Percentiles rank a stretch among this genome's conserved stretches.
Conservation (phyloP, 2,888 invertebrate genomes). For the Oithona nana region DNA sequence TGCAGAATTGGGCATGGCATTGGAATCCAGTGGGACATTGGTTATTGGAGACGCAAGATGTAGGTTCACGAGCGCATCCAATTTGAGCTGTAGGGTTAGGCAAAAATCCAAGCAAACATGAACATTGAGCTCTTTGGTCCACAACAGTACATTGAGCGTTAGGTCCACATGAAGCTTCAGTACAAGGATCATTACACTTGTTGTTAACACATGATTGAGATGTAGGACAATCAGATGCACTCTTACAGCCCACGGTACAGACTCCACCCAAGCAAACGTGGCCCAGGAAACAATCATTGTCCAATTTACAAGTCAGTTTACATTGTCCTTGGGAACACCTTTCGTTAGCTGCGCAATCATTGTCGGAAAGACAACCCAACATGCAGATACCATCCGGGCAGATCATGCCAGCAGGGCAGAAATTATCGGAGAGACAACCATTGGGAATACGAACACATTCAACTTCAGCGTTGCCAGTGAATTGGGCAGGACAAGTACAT, state of each 20-base stretch:
- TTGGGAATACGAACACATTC: constrained; percentile 50
- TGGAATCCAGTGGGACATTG: constrained; percentile 35
- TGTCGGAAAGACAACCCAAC: constrained; percentile 51
- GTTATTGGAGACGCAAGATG: constrained; percentile 55
- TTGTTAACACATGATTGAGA: constrained; percentile 37
- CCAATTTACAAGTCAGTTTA: constrained; percentile 67
- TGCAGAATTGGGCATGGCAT: constrained; percentile 48
- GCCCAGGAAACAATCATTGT: constrained; percentile 77
- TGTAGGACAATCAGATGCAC: constrained; percentile 22
- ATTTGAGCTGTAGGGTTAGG: constrained; percentile 65
- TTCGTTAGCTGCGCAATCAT: constrained; percentile 71
- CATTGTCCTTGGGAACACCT: constrained; percentile 64
- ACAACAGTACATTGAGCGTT: constrained; percentile 48
- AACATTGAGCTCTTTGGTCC: constrained; percentile 27
- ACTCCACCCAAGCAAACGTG: constrained; percentile 65
- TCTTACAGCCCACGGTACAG: constrained; percentile 18
- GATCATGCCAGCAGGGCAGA: constrained; percentile 42
- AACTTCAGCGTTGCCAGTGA: constrained; percentile 39
- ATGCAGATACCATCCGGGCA: constrained; percentile 67
- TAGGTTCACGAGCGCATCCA: constrained; percentile 62
- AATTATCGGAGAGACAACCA: constrained; percentile 19
- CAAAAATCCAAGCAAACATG: constrained; percentile 54
- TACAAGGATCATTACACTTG: constrained; percentile 51
- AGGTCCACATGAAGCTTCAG: constrained; percentile 46
- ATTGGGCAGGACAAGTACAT: constrained; percentile 63